These are phyloP conservation scores for Anagyrus pseudococci DNA, from an alignment of 2,888 invertebrate genomes.

Conservation along the genomic window DNA sequence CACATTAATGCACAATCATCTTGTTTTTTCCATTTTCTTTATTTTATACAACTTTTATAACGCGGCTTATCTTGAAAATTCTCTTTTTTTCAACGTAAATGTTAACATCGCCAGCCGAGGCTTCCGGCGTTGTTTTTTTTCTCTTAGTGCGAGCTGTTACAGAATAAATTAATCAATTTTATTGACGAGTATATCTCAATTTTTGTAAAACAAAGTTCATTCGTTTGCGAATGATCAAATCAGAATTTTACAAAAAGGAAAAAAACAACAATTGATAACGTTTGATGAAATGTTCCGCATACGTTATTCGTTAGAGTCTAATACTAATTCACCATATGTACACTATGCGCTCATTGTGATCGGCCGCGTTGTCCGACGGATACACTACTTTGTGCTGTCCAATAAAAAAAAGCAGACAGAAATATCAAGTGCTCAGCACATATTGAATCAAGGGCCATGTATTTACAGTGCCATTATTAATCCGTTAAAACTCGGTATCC, in stretches of 20 bases:
- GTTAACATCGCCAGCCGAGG: no score
- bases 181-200: no score
- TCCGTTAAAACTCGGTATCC: background rate
- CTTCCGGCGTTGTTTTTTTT: no score
- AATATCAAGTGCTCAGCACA: slow-evolving; percentile 59
- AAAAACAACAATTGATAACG: no score
- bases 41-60: slow-evolving; percentile 25
- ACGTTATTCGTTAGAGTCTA: slow-evolving; percentile 31
- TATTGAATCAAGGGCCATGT: slow-evolving; percentile 54
- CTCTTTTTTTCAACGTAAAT: no score
- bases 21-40: slow-evolving; percentile 21
- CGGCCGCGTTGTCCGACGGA: slow-evolving; percentile 40
- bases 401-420: slow-evolving; percentile 49
- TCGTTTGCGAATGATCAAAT: no score
- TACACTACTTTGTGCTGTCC: slow-evolving; percentile 36
- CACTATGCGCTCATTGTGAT: slow-evolving; percentile 53
- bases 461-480: slow-evolving; percentile 60
- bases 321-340: slow-evolving; percentile 50
- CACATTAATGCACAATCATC: slow-evolving; percentile 39
- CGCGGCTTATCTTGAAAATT: no score
- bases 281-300: slow-evolving; percentile 13
- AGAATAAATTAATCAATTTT: no score
- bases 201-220: no score
- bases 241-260: no score
- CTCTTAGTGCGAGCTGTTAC: no score